Conservation (phyloP, 1,140 invertebrate genomes). For the Hirudo medicinalis region DNA sequence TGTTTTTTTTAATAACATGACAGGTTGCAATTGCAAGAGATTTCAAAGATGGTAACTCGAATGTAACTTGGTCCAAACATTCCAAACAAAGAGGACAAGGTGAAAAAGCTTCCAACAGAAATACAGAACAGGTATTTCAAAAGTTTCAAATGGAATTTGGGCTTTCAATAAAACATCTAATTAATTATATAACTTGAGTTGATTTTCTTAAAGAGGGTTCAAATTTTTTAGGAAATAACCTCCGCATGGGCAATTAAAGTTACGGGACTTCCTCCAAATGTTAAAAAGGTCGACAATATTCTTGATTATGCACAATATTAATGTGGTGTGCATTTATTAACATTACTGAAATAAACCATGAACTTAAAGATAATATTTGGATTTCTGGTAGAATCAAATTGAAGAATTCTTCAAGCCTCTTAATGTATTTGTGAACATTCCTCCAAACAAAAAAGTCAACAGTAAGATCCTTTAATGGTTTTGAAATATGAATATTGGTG, state of each 20-base stretch:
- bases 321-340: not conserved
- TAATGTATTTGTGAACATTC: not conserved
- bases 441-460: not conserved
- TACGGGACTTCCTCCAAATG: not conserved
- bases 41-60: not conserved
- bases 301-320: not conserved
- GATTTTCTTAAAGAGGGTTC: too few species aligned
- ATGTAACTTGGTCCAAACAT: constrained; percentile 11
- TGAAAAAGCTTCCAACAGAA: too few species aligned
- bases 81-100: not conserved
- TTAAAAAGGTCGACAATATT: not conserved
- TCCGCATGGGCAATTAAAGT: not conserved
- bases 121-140: too few species aligned
- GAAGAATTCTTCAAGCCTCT: not conserved
- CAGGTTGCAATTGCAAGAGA: not conserved
- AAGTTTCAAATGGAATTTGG: too few species aligned
- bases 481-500: too few species aligned
- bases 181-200: too few species aligned
- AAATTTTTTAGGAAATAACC: not conserved
- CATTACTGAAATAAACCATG: not conserved
- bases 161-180: too few species aligned
- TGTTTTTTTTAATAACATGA: constrained; percentile 1
- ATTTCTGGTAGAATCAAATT: not conserved
- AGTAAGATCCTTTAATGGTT: too few species aligned
- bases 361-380: not conserved